Conservation (phyloP, 2,113 vertebrate species). For the Toxotes jaculatrix region DNA sequence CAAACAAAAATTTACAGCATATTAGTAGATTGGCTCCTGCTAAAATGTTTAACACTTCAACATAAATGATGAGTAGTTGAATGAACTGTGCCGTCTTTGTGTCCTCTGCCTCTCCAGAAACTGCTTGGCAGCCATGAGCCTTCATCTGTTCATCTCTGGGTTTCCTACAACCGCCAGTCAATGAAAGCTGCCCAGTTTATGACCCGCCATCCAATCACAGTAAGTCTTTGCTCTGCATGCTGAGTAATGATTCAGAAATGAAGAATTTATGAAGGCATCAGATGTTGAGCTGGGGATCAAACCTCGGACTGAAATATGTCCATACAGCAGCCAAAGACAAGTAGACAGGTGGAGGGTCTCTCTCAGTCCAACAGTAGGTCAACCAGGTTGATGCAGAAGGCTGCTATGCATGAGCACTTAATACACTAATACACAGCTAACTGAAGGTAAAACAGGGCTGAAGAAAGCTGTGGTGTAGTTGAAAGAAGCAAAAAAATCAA, state of each 20-base stretch:
- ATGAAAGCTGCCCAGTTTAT: constrained; percentile 94
- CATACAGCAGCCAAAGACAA: background rate
- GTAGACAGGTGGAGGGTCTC: background rate
- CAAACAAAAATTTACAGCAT: background rate
- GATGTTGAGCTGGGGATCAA: background rate
- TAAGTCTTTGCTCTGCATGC: constrained; percentile 77
- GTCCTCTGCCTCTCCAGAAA: constrained; percentile 80
- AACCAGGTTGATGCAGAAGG: too few relatives aligned
- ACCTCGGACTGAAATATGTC: background rate
- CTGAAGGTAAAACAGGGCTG: too few relatives aligned
- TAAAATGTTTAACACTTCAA: background rate
- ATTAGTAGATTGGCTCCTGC: background rate
- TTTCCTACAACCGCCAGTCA: constrained; percentile 96
- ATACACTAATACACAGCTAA: too few relatives aligned
- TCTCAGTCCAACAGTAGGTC: background rate
- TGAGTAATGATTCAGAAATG: too few relatives aligned
- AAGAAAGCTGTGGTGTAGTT: too few relatives aligned
- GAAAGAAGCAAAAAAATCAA: too few relatives aligned
- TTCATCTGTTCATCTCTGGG: constrained; percentile 94
- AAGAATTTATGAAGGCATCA: background rate
- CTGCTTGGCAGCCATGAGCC: constrained; percentile 85
- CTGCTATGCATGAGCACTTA: too few relatives aligned
- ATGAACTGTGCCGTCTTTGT: constrained; percentile 13
- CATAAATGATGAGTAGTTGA: background rate
- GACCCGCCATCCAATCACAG: constrained; percentile 94